Base-by-base conservation (phyloP, 2,888 invertebrate genomes). In the Stratiomys singularior region DNA sequence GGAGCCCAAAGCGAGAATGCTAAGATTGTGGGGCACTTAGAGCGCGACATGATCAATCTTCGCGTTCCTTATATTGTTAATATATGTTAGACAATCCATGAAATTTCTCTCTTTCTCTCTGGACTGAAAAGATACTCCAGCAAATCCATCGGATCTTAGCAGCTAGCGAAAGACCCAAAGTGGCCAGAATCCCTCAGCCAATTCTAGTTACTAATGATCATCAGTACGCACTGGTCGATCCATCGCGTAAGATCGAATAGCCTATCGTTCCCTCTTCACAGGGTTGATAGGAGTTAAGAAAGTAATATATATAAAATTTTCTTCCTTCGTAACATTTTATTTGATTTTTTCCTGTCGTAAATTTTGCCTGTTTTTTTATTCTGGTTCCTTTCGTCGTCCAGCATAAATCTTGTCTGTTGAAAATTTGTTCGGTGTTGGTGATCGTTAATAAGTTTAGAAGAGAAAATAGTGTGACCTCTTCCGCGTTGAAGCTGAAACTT, bases 161-260 rank as follows among this genome's bases (percentile, higher is more conserved):
- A 37, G 85, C 84, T 84, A 86, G 84, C 87, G 83, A 84, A 84
- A 86, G 86, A 85, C 85, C 84, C 83, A 84, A 84, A 86, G 86
- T 86, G 82, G 85, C 83, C 84, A 80, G 79, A 77, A 80, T 80
- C 78, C 74, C 67, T 74, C 69, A 47, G 74, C 66, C 78, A 64
- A 77, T 77, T 79, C 77, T 64, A 64, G 60, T 64, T 52, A 64
- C 76, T 60, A 77, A 76, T 71, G 77, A 78, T 78, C 84, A 78
- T 78, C 84, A 87, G 86, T 87, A 83, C 86, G 84, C 83, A 85
- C 83, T 84, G 84, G 85, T 85, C 87, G 85, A 85, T 85, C 84
- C 84, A 83, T 82, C 83, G 83, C 83, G 84, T 83, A 84, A 85
- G 85, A 85, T 85, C 86, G 84, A 80, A 82, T 80, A 44, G 80